Percentiles rank a stretch among this genome's conserved stretches.
These are phyloP conservation scores for Zaprionus ghesquierei DNA, from an alignment of 1,140 invertebrate genomes.

Conservation along the genomic window DNA sequence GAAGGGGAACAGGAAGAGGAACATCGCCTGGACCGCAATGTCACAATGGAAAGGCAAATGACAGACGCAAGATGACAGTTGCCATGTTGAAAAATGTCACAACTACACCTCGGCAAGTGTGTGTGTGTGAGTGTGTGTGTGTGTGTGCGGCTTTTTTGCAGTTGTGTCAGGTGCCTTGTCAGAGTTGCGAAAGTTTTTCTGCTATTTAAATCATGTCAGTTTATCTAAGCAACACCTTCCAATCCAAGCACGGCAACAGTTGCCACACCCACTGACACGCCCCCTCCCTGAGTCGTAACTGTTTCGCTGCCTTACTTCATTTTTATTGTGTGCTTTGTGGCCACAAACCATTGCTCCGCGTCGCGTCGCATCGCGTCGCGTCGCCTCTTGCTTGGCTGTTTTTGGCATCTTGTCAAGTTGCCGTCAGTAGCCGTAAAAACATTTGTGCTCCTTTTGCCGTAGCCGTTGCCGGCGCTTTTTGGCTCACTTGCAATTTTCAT, in stretches of 20 bases:
- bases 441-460: slow-evolving; percentile 19
- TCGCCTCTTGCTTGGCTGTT: slow-evolving; percentile 56
- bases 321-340: slow-evolving; percentile 15
- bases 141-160: slow-evolving; percentile 35
- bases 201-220: slow-evolving; percentile 80
- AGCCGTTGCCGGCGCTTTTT: neutral
- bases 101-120: slow-evolving; percentile 23
- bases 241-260: slow-evolving; percentile 58
- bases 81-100: slow-evolving; percentile 71
- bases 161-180: slow-evolving; percentile 52
- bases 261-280: slow-evolving; percentile 60
- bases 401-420: slow-evolving; percentile 76
- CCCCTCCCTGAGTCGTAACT: neutral
- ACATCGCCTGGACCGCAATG: slow-evolving; percentile 39
- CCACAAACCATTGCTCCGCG: slow-evolving; percentile 57
- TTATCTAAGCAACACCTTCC: slow-evolving; percentile 68
- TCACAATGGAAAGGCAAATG: slow-evolving; percentile 72
- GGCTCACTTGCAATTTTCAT: slow-evolving; percentile 57
- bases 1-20: slow-evolving; percentile 12
- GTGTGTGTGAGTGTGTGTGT: neutral
- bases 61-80: slow-evolving; percentile 78
- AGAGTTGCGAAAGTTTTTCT: slow-evolving; percentile 69
- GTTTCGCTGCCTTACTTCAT: neutral
- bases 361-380: neutral
- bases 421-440: slow-evolving; percentile 44